phyloP scores from a whole-genome alignment of 2,888 invertebrate species.

The Acrobasis suavella region DNA sequence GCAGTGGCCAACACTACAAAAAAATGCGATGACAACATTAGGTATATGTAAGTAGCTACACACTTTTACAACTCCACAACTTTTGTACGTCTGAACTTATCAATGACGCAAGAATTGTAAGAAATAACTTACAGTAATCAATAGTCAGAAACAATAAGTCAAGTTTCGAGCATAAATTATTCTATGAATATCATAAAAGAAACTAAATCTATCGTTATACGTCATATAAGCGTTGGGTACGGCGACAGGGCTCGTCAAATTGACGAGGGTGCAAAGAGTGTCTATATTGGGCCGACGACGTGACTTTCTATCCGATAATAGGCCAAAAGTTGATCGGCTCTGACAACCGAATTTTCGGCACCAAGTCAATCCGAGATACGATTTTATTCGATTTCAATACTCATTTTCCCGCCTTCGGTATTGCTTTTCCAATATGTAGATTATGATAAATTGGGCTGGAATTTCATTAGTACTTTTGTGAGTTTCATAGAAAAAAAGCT shows the following conservation, averaged over 20 bases:
- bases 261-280: slow-evolving; percentile 55
- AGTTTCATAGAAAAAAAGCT: too few species aligned
- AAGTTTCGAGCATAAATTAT: not conserved
- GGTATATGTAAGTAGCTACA: too few species aligned
- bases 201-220: slow-evolving; percentile 26
- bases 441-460: not conserved
- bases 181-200: slow-evolving; percentile 18
- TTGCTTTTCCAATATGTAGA: slow-evolving; percentile 1
- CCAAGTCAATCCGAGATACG: slow-evolving; percentile 22
- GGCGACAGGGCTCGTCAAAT: slow-evolving; percentile 46
- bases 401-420: not conserved
- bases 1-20: too few species aligned
- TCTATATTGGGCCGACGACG: slow-evolving; percentile 42
- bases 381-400: slow-evolving; percentile 19
- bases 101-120: not conserved
- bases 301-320: slow-evolving; percentile 44
- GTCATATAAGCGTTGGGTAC: slow-evolving; percentile 38
- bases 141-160: not conserved
- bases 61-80: too few species aligned
- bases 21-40: too few species aligned
- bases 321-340: slow-evolving; percentile 38
- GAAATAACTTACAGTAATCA: not conserved
- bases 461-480: not conserved
- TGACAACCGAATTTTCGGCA: slow-evolving; percentile 26
- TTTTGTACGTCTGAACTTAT: too few species aligned